Evolutionary conservation across 2,797 vertebrate species (phyloP).

Genomic region (Hyperoplus lanceolatus): DNA sequence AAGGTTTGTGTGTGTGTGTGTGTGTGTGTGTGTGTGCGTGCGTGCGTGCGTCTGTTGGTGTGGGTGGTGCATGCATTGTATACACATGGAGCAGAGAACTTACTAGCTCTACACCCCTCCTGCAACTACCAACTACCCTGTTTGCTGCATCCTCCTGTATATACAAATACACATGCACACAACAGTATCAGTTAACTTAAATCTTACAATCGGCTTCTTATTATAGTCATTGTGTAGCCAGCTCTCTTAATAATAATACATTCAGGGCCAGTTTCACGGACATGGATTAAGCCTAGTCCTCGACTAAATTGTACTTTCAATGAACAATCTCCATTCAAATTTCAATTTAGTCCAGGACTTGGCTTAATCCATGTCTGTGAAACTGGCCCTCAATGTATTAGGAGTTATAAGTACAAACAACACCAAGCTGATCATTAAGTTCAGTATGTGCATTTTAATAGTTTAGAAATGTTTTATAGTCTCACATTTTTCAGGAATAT

Average conservation of each 20-base stretch:
- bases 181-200: constrained; percentile 8
- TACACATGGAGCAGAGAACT: constrained; percentile 58
- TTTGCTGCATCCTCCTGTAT: constrained; percentile 29
- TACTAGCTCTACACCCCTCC: constrained; percentile 70
- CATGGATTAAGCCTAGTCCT: too few species aligned
- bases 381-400: constrained; percentile 39
- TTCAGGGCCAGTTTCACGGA: too few species aligned
- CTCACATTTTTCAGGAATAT: constrained; percentile 19
- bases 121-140: constrained; percentile 37
- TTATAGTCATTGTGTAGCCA: neutral
- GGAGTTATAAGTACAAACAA: constrained; percentile 40
- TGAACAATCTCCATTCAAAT: too few species aligned
- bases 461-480: neutral
- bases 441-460: constrained; percentile 2
- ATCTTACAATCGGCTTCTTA: neutral
- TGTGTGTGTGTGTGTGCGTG: neutral
- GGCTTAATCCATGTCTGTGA: too few species aligned
- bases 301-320: too few species aligned
- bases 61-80: constrained; percentile 12
- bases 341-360: too few species aligned
- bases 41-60: neutral
- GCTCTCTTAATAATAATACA: constrained; percentile 27
- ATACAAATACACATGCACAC: constrained; percentile 8
- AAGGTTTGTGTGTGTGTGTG: constrained; percentile 11
- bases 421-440: constrained; percentile 27